Conservation (phyloP, 2,888 invertebrate species). For the Resseliella maxima region DNA sequence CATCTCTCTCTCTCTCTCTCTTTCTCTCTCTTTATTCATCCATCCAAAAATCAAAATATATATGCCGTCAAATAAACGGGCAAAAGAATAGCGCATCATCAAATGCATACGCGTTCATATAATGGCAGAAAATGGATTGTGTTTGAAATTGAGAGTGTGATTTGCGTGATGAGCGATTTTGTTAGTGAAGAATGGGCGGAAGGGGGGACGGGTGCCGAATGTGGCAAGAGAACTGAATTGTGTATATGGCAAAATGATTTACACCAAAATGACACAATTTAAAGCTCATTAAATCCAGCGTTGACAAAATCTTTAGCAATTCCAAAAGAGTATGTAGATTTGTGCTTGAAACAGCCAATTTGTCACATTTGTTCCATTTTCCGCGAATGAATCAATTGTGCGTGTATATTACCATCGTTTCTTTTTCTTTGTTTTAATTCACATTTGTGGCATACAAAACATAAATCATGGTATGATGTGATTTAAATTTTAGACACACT, state of each 20-base stretch:
- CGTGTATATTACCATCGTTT: too few species aligned
- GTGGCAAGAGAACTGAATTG: too few species aligned
- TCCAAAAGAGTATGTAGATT: background rate
- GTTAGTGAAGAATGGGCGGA: background rate
- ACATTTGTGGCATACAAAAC: background rate
- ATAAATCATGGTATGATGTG: slow-evolving; percentile 41
- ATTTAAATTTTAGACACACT: slow-evolving; percentile 46
- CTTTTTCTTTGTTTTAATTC: background rate
- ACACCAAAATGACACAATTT: slow-evolving; percentile 54
- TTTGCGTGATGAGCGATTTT: background rate
- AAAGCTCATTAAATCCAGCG: slow-evolving; percentile 4
- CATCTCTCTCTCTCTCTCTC: too few species aligned
- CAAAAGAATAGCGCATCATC: slow-evolving; percentile 27
- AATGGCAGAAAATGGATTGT: background rate
- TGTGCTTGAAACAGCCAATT: slow-evolving; percentile 32
- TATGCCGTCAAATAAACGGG: background rate
- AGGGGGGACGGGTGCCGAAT: background rate
- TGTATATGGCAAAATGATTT: slow-evolving; percentile 39
- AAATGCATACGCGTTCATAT: slow-evolving; percentile 26
- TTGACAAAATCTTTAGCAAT: background rate
- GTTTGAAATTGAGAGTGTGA: too few species aligned
- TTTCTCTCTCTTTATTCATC: too few species aligned
- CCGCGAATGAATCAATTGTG: background rate
- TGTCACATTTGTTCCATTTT: slow-evolving; percentile 51
- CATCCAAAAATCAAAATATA: background rate